phyloP scores from a whole-genome alignment of 2,888 invertebrate genomes.

The Chrysina gloriosa region DNA sequence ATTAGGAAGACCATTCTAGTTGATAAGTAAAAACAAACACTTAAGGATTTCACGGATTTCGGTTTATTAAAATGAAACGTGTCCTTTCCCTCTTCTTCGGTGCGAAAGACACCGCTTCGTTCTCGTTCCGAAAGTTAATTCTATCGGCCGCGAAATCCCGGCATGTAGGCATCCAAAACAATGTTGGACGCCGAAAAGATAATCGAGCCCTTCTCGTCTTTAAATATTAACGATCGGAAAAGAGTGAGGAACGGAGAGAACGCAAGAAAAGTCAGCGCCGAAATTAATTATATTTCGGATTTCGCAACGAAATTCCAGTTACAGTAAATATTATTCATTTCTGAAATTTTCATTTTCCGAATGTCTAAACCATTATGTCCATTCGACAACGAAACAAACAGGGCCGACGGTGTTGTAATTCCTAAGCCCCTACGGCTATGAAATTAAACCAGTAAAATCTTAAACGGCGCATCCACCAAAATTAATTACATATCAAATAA shows the following conservation, averaged over 20 bases:
- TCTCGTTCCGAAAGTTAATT: not conserved
- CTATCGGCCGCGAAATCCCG: slow-evolving; percentile 21
- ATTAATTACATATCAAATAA: too few relatives aligned
- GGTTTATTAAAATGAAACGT: slow-evolving; percentile 21
- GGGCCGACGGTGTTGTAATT: not conserved
- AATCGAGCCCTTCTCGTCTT: slow-evolving; percentile 4
- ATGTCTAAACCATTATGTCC: slow-evolving; percentile 25
- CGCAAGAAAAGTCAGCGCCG: slow-evolving; percentile 13
- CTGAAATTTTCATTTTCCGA: slow-evolving; percentile 31
- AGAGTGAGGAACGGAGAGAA: too few relatives aligned
- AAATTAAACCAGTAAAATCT: not conserved
- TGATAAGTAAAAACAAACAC: slow-evolving; percentile 20
- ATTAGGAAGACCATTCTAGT: not conserved
- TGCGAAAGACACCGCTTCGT: slow-evolving; percentile 1
- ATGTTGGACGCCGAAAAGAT: slow-evolving; percentile 8
- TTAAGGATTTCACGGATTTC: slow-evolving; percentile 17
- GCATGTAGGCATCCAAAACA: slow-evolving; percentile 29
- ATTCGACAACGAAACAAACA: not conserved
- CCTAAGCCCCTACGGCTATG: not conserved
- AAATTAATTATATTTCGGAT: slow-evolving; percentile 31
- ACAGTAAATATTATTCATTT: slow-evolving; percentile 31
- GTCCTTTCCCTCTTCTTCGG: too few relatives aligned
- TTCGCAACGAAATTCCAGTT: not conserved
- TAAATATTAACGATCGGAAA: slow-evolving; percentile 30
- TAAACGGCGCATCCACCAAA: not conserved